phyloP scores from a whole-genome alignment of 2,888 invertebrate genomes.

The Drosophila mercatorum region DNA sequence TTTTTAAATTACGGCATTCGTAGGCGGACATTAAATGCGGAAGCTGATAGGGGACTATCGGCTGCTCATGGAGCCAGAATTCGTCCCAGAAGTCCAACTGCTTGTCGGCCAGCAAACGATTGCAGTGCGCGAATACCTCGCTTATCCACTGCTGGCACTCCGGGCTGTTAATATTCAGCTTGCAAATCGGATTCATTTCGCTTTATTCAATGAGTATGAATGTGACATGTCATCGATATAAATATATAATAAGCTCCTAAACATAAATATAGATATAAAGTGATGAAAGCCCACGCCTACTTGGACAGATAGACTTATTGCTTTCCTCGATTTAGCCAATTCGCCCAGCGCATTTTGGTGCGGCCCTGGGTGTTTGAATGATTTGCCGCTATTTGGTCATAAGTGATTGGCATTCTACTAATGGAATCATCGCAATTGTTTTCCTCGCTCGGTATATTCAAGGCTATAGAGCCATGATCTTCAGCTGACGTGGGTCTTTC shows the following conservation, averaged over 20 bases:
- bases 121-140: constrained; percentile 49
- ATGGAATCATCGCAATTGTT: constrained; percentile 12
- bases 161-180: constrained; percentile 25
- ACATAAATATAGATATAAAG: too few species aligned
- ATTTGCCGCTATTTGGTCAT: background rate
- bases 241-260: background rate
- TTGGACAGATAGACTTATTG: constrained; percentile 14
- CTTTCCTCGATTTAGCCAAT: constrained; percentile 37
- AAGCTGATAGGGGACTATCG: constrained; percentile 18
- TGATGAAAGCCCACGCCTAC: constrained; percentile 24
- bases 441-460: background rate
- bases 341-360: constrained; percentile 51
- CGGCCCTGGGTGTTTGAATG: constrained; percentile 4
- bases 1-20: constrained; percentile 56
- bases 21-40: constrained; percentile 41
- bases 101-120: constrained; percentile 38
- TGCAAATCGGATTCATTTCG: constrained; percentile 60
- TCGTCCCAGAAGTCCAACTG: constrained; percentile 50
- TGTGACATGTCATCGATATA: background rate
- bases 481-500: background rate
- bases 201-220: background rate
- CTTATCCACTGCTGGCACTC: constrained; percentile 64
- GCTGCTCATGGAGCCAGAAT: constrained; percentile 56
- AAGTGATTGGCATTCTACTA: constrained; percentile 31
- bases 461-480: background rate